phyloP scores from a whole-genome alignment of 1,140 invertebrate genomes.

The Caerostris darwini region DNA sequence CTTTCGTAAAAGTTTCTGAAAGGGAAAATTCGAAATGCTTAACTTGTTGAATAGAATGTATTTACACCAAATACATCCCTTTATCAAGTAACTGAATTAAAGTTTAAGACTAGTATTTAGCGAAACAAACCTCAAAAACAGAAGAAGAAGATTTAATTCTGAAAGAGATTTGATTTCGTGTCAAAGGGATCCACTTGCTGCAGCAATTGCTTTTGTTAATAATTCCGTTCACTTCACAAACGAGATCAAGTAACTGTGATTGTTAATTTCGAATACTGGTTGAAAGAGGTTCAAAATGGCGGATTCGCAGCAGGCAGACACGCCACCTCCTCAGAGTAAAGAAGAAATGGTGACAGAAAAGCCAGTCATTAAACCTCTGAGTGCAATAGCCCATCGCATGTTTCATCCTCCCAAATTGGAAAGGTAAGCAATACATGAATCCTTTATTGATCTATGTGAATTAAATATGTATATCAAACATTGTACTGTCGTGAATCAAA shows the following conservation, averaged over 20 bases:
- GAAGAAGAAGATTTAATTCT: not conserved
- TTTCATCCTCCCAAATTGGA: constrained; percentile 74
- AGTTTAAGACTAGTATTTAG: not conserved
- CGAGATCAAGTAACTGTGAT: not conserved
- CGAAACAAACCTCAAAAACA: not conserved
- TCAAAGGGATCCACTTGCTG: not conserved
- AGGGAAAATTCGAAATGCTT: not conserved
- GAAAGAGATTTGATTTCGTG: not conserved
- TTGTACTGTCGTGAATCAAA: no score
- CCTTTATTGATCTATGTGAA: no score
- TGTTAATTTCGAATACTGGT: not conserved
- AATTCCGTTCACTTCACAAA: not conserved
- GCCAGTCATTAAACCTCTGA: constrained; percentile 39
- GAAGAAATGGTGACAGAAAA: not conserved
- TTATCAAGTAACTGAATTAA: not conserved
- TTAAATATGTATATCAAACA: no score
- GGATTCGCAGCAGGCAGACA: not conserved
- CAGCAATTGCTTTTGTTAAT: not conserved
- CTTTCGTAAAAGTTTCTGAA: not conserved
- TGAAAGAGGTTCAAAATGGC: constrained; percentile 16
- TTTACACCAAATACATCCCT: not conserved
- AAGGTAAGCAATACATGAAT: constrained; percentile 50
- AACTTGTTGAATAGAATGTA: not conserved
- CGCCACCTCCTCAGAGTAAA: not conserved
- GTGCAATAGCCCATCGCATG: constrained; percentile 68